Evolutionary conservation across 1,140 invertebrate genomes (phyloP), one percentile per base, ranked within the genome.

Genomic region (Globodera rostochiensis): DNA sequence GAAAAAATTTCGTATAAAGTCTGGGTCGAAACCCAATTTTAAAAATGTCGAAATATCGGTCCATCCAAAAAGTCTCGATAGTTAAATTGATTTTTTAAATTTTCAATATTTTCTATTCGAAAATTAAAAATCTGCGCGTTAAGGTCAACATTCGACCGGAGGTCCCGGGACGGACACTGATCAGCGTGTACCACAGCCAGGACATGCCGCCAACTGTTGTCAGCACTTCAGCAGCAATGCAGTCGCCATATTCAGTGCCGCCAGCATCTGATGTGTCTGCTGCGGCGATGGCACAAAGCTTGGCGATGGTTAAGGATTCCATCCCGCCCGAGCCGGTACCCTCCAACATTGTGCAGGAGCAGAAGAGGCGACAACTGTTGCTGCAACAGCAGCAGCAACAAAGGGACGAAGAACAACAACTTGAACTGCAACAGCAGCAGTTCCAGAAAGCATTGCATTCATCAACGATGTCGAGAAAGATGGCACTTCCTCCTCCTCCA

Each of bases 161-260:
- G 71, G 46, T 73, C 19, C 53, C 87, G 6, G 86, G 86, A 21
- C 50, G 85, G 57, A 86, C 87, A 6, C 74, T 86, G 60, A 86
- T 86, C n/a, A 88, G 87, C 70, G 86, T 86, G 13, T 86, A 86
- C 49, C 85, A 86, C 53, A 77, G 84, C 46, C 81, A 88, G 60
- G 79, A 87, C 73, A 53, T 85, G 46, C 64, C 82, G 19, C 84
- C 74, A 66, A 84, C 79, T 7, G 21, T 83, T 19, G 53, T 83
- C 4, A 46, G 4, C 57, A 85, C 9, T 64, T 71, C 83, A 36
- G 70, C 80, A 11, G 25, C 69, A n/a, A 84, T 47, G 13, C 21
- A 19, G 7, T 7, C 50, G 8, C 5, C 60, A 36, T 50, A 76
- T 21, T 67, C 69, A 19, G n/a, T 73, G 78, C 15, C 36, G 15